Evolutionary conservation across 2,888 invertebrate species (phyloP).

Genomic region (Yponomeuta sedellus): DNA sequence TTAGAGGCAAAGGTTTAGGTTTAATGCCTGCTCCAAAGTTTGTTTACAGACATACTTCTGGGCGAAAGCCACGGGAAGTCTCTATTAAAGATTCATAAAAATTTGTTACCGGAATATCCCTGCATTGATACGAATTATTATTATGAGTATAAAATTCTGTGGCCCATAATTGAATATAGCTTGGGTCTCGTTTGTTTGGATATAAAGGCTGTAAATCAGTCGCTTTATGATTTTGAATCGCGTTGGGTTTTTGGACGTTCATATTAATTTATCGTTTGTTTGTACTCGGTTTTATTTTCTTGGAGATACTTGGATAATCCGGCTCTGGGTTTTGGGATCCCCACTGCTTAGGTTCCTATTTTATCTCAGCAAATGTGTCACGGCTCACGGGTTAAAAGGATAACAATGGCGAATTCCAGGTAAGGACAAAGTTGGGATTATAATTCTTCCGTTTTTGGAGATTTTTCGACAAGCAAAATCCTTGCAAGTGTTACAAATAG

Average conservation of each 20-base stretch:
- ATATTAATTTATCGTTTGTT: slow-evolving; percentile 2
- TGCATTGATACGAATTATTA: slow-evolving; percentile 25
- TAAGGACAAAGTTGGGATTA: background rate
- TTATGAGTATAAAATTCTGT: slow-evolving; percentile 26
- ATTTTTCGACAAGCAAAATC: background rate
- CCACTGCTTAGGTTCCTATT: background rate
- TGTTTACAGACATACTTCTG: slow-evolving; percentile 18
- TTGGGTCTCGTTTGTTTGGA: slow-evolving; percentile 8
- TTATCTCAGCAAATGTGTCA: background rate
- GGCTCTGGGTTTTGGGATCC: background rate
- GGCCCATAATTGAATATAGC: slow-evolving; percentile 34
- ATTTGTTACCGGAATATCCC: slow-evolving; percentile 25
- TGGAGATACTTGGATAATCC: background rate
- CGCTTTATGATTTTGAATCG: slow-evolving; percentile 12
- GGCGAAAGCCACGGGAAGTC: slow-evolving; percentile 34
- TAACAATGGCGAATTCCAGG: background rate
- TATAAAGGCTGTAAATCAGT: slow-evolving; percentile 6
- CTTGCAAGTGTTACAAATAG: background rate
- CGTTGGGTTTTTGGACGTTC: background rate
- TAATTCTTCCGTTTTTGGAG: background rate
- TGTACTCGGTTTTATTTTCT: background rate
- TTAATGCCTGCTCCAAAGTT: background rate
- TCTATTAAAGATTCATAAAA: slow-evolving; percentile 31
- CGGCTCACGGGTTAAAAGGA: background rate
- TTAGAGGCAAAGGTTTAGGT: background rate